Conservation (phyloP, 1,140 invertebrate species). For the Phymorhynchus buccinoides region DNA sequence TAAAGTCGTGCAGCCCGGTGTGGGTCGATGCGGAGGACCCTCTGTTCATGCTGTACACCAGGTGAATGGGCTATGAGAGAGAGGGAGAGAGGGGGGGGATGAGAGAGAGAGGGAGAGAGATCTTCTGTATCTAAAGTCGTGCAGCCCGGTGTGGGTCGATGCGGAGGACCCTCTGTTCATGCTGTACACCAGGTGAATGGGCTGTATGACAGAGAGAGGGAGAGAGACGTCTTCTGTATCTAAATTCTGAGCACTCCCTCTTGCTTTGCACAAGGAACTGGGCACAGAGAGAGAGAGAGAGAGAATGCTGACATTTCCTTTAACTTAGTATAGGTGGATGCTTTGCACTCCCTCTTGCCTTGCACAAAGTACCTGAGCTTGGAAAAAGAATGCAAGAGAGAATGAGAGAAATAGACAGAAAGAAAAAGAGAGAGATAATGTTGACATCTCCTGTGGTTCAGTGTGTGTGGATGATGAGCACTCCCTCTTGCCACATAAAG, state of each 20-base stretch:
- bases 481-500: too few relatives aligned
- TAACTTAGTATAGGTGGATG: constrained; percentile 92
- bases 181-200: constrained; percentile 91
- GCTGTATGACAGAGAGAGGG: neutral
- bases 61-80: constrained; percentile 90
- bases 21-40: too few relatives aligned
- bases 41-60: too few relatives aligned
- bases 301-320: constrained; percentile 79
- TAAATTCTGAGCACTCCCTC: too few relatives aligned
- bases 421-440: too few relatives aligned
- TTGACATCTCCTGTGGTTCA: constrained; percentile 88
- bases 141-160: constrained; percentile 93
- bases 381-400: too few relatives aligned
- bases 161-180: constrained; percentile 97
- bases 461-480: constrained; percentile 95
- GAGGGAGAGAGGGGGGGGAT: too few relatives aligned
- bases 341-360: constrained; percentile 96
- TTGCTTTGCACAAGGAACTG: constrained; percentile 85
- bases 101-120: too few relatives aligned
- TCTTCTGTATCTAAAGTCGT: too few relatives aligned
- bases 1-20: too few relatives aligned
- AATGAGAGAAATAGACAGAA: too few relatives aligned
- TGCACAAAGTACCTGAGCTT: constrained; percentile 85
- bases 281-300: constrained; percentile 94
- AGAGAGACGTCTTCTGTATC: too few relatives aligned